phyloP scores from a whole-genome alignment of 2,797 vertebrate species.

The Carduelis carduelis region DNA sequence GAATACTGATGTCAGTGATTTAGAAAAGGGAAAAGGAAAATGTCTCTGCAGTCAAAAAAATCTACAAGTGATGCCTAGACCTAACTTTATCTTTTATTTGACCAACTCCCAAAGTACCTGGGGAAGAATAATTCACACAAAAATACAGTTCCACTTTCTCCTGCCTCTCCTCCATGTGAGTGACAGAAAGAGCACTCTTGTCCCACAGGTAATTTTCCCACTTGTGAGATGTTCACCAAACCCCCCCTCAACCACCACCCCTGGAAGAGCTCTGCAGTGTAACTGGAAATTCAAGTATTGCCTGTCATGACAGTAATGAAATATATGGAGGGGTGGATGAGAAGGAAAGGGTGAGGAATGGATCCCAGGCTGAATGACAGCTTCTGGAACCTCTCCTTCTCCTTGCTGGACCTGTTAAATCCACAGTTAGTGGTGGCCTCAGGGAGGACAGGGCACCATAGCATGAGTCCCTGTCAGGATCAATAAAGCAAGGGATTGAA shows the following conservation, averaged over 20 bases:
- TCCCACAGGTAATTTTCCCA: background rate
- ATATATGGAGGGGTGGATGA: background rate
- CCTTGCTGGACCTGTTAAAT: conserved; percentile 44
- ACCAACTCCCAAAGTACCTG: background rate
- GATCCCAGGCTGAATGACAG: background rate
- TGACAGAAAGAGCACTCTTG: background rate
- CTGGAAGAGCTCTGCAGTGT: background rate
- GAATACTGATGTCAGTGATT: background rate
- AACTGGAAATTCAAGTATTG: background rate
- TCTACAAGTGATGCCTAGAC: background rate
- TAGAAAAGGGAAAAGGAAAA: background rate
- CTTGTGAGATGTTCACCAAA: background rate
- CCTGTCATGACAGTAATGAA: background rate
- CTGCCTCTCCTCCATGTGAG: background rate
- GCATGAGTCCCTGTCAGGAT: conserved; percentile 53
- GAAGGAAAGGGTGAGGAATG: background rate
- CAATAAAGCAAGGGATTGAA: conserved; percentile 53
- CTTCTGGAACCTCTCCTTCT: conserved; percentile 15
- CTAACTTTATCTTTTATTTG: background rate
- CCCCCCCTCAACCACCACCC: background rate
- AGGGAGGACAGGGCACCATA: conserved; percentile 25
- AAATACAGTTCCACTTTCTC: background rate
- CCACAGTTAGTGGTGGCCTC: conserved; percentile 24
- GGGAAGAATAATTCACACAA: background rate
- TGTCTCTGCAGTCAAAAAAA: background rate